Percentiles rank a stretch among this genome's conserved stretches.
Conservation (phyloP, 2,888 invertebrate species). For the Deilephila elpenor region DNA sequence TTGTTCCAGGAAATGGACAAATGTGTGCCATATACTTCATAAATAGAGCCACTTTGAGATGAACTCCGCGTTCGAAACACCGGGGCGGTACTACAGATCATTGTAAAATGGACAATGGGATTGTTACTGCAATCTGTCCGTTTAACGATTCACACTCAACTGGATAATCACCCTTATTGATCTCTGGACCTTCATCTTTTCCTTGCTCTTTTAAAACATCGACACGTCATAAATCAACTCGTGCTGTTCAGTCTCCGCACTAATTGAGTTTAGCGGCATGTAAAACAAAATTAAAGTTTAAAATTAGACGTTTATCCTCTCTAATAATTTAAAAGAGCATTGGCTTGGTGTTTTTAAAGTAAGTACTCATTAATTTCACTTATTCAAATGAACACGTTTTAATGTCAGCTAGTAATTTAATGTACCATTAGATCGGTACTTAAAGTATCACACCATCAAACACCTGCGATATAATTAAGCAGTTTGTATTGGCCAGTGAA, state of each 20-base stretch:
- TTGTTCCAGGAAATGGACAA: constrained; percentile 53
- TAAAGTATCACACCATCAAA: constrained; percentile 21
- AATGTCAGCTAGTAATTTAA: constrained; percentile 19
- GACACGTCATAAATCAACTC: neutral
- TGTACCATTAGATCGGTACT: constrained; percentile 10
- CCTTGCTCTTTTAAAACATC: constrained; percentile 13
- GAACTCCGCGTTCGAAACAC: neutral
- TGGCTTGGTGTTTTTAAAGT: constrained; percentile 15
- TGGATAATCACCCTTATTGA: constrained; percentile 50
- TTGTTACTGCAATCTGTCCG: constrained; percentile 21
- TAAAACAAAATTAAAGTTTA: neutral
- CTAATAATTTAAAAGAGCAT: neutral
- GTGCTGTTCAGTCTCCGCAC: neutral
- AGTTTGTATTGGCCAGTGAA: constrained; percentile 55
- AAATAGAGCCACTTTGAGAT: neutral
- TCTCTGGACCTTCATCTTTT: constrained; percentile 30
- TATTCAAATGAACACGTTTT: constrained; percentile 35
- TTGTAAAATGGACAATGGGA: neutral
- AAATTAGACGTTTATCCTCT: neutral
- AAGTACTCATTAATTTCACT: constrained; percentile 36
- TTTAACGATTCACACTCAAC: constrained; percentile 39
- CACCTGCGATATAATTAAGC: constrained; percentile 42
- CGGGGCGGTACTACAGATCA: neutral
- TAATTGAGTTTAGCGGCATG: neutral
- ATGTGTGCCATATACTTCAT: neutral